Evolutionary conservation across 2,797 vertebrate genomes (phyloP), one percentile per base, ranked within the genome.

Genomic region (Gallinago nigripennis): DNA sequence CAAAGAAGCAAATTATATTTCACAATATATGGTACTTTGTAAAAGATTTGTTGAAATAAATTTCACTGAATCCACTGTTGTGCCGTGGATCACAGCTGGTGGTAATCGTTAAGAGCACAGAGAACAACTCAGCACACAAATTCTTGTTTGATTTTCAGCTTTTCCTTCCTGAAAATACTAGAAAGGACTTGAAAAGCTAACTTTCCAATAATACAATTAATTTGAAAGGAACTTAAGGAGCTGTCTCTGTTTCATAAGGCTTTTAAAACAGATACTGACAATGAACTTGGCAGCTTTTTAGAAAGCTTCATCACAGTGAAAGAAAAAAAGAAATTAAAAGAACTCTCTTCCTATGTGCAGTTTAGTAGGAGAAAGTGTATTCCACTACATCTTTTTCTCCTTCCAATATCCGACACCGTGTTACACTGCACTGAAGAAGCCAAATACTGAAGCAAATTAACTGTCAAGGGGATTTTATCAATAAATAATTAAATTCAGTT

Each of bases 391-490:
- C 81, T 91, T 77, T 66, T 93, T 94, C 54, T 89, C 75, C 56
- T 94, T 89, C 87, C 86, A 64, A 50, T n/a, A 83, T 33, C 71
- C 3, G 16, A 54, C 71, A 73, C 60, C 48, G 43, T 0, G 2
- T 85, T 91, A 51, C 50, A 88, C 65, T 58, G 86, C 78, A 58
- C 71, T 46, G 65, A 85, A 82, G 72, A 85, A 88, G 43, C 23
- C 24, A 8, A 90, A 93, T 70, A 50, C 39, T 57, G 93, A 95
- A 87, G 80, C 73, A 94, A 93, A 94, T 95, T 86, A 91, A 90
- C 80, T 86, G 83, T 92, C 81, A 88, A 54, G 66, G 73, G 89
- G 80, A 70, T 92, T 94, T 93, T 86, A 86, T 90, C 90, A 86
- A 86, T 82, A 92, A 92, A 92, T 86, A 90, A 95, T 80, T 79